phyloP scores from a whole-genome alignment of 2,113 vertebrate species.

The Syngnathoides biaculeatus region DNA sequence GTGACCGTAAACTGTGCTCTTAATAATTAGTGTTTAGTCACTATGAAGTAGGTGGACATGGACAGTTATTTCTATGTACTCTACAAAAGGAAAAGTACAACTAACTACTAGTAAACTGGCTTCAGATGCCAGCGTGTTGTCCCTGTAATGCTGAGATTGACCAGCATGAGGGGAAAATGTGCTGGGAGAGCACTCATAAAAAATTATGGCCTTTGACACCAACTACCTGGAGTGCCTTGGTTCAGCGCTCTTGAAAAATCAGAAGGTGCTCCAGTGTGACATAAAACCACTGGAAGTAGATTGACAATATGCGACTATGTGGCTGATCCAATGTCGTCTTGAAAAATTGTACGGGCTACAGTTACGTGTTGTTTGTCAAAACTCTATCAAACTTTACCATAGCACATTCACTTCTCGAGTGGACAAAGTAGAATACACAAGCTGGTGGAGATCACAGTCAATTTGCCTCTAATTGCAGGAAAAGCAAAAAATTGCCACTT shows the following conservation, averaged over 20 bases:
- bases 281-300: neutral
- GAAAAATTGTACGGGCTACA: neutral
- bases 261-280: neutral
- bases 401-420: slow-evolving; percentile 54
- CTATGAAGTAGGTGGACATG: slow-evolving; percentile 44
- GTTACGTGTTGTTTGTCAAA: no score
- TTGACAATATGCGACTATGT: neutral
- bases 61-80: slow-evolving; percentile 7
- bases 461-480: slow-evolving; percentile 30
- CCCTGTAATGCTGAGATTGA: slow-evolving; percentile 21
- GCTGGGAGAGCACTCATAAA: neutral
- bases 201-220: neutral
- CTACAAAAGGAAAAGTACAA: slow-evolving; percentile 19
- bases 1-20: slow-evolving; percentile 68
- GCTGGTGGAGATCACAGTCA: slow-evolving; percentile 10
- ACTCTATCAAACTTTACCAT: slow-evolving; percentile 29
- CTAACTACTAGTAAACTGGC: slow-evolving; percentile 11
- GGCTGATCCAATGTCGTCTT: neutral
- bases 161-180: neutral
- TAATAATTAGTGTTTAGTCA: slow-evolving; percentile 87
- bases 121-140: neutral
- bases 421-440: slow-evolving; percentile 22
- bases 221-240: neutral
- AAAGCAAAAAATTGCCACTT: slow-evolving; percentile 25
- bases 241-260: neutral